Base-by-base conservation (phyloP, 2,113 vertebrate genomes). In the Trichomycterus rosablanca region DNA sequence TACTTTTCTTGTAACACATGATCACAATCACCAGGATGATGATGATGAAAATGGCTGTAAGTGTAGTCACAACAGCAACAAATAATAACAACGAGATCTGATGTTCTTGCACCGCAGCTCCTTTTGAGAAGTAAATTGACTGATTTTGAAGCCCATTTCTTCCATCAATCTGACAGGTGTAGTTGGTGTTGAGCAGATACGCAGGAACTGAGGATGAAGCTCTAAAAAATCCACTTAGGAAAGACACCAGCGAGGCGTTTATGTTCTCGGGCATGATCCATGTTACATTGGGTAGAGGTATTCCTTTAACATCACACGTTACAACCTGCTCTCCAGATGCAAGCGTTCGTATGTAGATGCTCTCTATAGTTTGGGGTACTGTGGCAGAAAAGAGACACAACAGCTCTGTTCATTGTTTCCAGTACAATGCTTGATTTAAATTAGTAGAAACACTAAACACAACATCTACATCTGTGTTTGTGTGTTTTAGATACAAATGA, bases 121-220 rank as follows among this genome's bases (percentile, higher is more conserved):
- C 51, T 53, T 15, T 15, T 1, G 12, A n/a, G 30, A 12, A 34
- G 19, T 24, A 18, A 22, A 60, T 49, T 9, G 58, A 24, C n/a
- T 15, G 28, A 2, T n/a, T 8, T 11, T 60, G 44, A n/a, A 11
- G 4, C 1, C 58, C 58, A 15, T 49, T 20, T 4, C 11, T 3
- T 2, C 18, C 46, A 22, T 24, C 18, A 20, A 60, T 60, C 30
- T 60, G 58, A 26, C 43, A 60, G 58, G 58, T 60, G 44, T 60
- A 60, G 14, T 32, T 35, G 28, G 34, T 48, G 46, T 37, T 35
- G 26, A 39, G 7, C 7, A 15, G 18, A 22, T 23, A 35, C 20
- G 19, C 30, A 18, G 22, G 37, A 49, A 60, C 7, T 23, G 58
- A 49, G 20, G 58, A 48, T 3, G 34, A 23, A 5, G 30, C 32